Conservation (phyloP, 2,113 vertebrate species). For the Phasianus colchicus region DNA sequence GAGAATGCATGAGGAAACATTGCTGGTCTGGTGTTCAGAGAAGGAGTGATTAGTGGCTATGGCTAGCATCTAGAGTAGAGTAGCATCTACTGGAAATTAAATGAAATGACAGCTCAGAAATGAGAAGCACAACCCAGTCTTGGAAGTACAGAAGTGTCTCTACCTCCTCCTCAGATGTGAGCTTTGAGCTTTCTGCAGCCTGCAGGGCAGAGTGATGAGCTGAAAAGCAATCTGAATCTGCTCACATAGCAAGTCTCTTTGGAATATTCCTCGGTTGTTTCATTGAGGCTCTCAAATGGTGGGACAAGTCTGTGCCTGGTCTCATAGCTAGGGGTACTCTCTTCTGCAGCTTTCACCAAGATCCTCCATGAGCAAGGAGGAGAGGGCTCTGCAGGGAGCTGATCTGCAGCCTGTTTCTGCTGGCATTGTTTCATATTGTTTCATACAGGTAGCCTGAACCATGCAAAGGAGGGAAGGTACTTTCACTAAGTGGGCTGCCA, state of each 20-base stretch:
- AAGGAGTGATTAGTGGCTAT: background rate
- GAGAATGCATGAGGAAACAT: background rate
- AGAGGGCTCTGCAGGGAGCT: background rate
- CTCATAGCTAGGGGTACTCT: background rate
- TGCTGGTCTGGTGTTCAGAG: background rate
- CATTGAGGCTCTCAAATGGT: accelerated
- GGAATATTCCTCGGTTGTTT: background rate
- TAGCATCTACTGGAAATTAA: conserved; percentile 32
- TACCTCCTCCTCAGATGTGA: background rate
- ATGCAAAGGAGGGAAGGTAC: background rate
- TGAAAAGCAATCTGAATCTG: background rate
- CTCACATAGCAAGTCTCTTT: background rate
- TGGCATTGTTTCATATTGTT: background rate
- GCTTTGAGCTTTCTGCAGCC: background rate
- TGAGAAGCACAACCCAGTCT: background rate
- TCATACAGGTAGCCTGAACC: background rate
- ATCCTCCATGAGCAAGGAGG: background rate
- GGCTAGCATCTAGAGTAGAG: background rate
- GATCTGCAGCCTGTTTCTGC: background rate
- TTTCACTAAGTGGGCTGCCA: conserved; percentile 49
- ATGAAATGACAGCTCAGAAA: conserved; percentile 16
- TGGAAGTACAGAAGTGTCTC: background rate
- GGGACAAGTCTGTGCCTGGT: background rate
- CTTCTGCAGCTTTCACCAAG: background rate
- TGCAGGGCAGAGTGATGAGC: accelerated